Base-by-base conservation (phyloP, 2,888 invertebrate species). In the Thecocarcelia acutangulata region DNA sequence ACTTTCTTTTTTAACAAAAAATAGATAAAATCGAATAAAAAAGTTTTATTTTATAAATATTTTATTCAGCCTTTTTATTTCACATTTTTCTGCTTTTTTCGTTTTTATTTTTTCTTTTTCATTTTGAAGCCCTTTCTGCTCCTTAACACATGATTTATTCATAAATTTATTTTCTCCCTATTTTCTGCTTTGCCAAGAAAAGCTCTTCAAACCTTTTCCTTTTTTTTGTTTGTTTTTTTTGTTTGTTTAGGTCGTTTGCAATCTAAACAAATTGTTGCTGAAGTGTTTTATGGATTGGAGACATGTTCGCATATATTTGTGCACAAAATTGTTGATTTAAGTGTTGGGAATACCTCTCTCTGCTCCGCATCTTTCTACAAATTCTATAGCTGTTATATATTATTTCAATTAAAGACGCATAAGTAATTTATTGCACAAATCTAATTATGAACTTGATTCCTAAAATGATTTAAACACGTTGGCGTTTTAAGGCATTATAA, bases 141-240 rank as follows among this genome's bases (percentile, higher is more conserved):
- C 9, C 48, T 44, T 37, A 74, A 59, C 64, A 46, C 50, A 82
- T 82, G 74, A 82, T 78, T 78, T 82, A 82, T 82, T 82, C 78
- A 82, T 78, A 70, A 44, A 56, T 73, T 68, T 59, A n/a, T 21
- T 37, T 40, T 50, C 6, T 9, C 28, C n/a, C 28, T 15, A 33
- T 74, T 61, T 19, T 48, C 33, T 40, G 9, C 4, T 13, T 13
- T 50, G 21, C 50, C 56, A 21, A 8, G 17, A 21, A 46, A 79
- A 68, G 56, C 17, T 74, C 17, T 48, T 63, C 33, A 33, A 33
- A 33, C 8, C 33, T 33, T 33, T 9, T 9, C 9, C 9, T 33
- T 33, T 33, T 33, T 33, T 6, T 8, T 33, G 2, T 3, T 24
- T 70, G 75, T 69, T 40, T 21, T 69, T 73, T 61, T 2, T 33